Base-by-base conservation (phyloP, 2,888 invertebrate genomes). In the Tuberolachnus salignus region DNA sequence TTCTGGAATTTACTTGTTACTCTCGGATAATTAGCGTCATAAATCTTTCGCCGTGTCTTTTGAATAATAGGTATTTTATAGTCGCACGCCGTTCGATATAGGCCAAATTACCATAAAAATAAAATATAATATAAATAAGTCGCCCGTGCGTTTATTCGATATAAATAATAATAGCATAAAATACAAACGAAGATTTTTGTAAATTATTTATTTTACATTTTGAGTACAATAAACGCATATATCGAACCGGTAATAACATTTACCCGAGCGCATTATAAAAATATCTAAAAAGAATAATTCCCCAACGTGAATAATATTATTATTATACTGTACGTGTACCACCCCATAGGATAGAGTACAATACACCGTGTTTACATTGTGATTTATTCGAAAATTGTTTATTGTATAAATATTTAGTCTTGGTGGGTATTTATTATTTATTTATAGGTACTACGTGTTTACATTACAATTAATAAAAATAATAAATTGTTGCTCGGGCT, bases 41-140 rank as follows among this genome's bases (percentile, higher is more conserved):
- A 75, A 75, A 75, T 75, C 75, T 75, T 75, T 44, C 64, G n/a
- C n/a, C n/a, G n/a, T 55, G 75, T 66, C 75, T 75, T 75, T 74
- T 74, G 53, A 75, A 75, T 66, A 69, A 46, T 51, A 46, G 57
- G 34, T 34, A 34, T 4, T n/a, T n/a, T n/a, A n/a, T n/a, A n/a
- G n/a, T n/a, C n/a, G n/a, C n/a, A n/a, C 61, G 21, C 64, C 55
- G 14, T 66, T 66, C 44, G n/a, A 74, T 66, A n/a, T 64, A 64
- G 64, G 51, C 42, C 64, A 19, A 55, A 75, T 75, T 75, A 75
- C 51, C 75, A 66, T 66, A 75, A 66, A 26, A 64, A 74, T 57
- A 55, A 55, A 70, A 42, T 34, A 61, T 14, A 26, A 49, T 69
- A 66, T 23, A 66, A 66, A n/a, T n/a, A 16, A 14, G n/a, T 63